Conservation (phyloP, 1,140 invertebrate genomes). For the Colletes gigas region DNA sequence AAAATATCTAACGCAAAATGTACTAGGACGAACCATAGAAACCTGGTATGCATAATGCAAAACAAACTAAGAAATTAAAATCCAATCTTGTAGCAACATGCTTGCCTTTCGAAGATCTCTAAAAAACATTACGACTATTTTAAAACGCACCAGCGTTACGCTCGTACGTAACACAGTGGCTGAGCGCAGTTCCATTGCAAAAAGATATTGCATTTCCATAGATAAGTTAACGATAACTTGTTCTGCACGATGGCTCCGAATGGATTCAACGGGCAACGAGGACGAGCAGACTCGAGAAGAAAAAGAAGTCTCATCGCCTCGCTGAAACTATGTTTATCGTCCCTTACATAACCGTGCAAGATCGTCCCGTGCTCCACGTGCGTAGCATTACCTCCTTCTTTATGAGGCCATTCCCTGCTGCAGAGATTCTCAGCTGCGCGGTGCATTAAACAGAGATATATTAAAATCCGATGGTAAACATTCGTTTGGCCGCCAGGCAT, state of each 20-base stretch:
- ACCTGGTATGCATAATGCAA: no score
- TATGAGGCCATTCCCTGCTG: constrained; percentile 22
- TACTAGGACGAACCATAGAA: no score
- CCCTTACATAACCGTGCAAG: constrained; percentile 54
- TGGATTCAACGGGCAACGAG: not conserved
- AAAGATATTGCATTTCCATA: constrained; percentile 50
- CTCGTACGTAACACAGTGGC: not conserved
- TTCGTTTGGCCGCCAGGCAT: constrained; percentile 16
- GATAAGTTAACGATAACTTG: constrained; percentile 32
- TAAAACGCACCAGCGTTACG: not conserved
- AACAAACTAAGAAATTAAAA: not conserved
- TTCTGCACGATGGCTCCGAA: not conserved
- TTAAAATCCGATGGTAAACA: constrained; percentile 38
- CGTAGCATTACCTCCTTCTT: constrained; percentile 17
- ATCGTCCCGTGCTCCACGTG: constrained; percentile 41
- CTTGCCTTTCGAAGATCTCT: no score
- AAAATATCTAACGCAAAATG: no score
- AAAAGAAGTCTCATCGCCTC: constrained; percentile 19
- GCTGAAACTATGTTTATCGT: constrained; percentile 55
- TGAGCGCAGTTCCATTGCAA: not conserved
- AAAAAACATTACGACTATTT: not conserved
- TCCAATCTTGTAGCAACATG: no score
- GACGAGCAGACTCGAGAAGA: not conserved
- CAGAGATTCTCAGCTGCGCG: constrained; percentile 14
- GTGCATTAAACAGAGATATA: constrained; percentile 31